Evolutionary conservation across 2,888 invertebrate genomes (phyloP).

Genomic region (Drosophila meridiana): DNA sequence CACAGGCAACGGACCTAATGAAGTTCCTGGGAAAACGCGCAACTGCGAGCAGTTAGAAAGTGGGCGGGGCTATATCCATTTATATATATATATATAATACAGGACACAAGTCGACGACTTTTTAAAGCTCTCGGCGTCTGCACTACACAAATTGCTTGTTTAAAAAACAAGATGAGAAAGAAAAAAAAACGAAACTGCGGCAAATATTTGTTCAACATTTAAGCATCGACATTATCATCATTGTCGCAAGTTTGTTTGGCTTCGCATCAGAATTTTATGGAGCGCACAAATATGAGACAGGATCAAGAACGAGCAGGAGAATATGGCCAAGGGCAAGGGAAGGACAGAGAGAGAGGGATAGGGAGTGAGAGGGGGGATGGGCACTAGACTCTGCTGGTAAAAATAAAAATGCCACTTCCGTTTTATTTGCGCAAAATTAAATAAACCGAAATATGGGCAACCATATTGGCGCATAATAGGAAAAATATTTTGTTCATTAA

Average conservation of each 20-base stretch:
- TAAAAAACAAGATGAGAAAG: slow-evolving; percentile 44
- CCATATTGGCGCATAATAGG: slow-evolving; percentile 81
- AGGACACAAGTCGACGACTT: slow-evolving; percentile 34
- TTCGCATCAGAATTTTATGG: slow-evolving; percentile 75
- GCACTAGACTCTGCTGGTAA: slow-evolving; percentile 47
- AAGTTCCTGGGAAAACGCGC: slow-evolving; percentile 66
- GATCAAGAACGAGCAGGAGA: slow-evolving; percentile 39
- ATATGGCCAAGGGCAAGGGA: background rate
- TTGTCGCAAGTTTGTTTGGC: slow-evolving; percentile 76
- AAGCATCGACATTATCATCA: slow-evolving; percentile 65
- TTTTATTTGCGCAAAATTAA: slow-evolving; percentile 82
- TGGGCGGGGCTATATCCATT: background rate
- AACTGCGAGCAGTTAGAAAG: slow-evolving; percentile 51
- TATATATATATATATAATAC: background rate
- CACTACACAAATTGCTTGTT: slow-evolving; percentile 71
- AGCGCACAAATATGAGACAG: slow-evolving; percentile 74
- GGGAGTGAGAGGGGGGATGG: background rate
- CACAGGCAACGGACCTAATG: background rate
- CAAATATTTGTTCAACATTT: slow-evolving; percentile 68
- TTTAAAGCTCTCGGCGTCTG: slow-evolving; percentile 57
- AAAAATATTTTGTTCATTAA: slow-evolving; percentile 80
- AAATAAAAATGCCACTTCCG: slow-evolving; percentile 80
- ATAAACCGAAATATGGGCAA: slow-evolving; percentile 81
- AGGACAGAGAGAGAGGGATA: background rate
- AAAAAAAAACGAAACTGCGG: slow-evolving; percentile 26